Evolutionary conservation across 2,113 vertebrate genomes (phyloP), one percentile per base, ranked within the genome.

Genomic region (Ondatra zibethicus): DNA sequence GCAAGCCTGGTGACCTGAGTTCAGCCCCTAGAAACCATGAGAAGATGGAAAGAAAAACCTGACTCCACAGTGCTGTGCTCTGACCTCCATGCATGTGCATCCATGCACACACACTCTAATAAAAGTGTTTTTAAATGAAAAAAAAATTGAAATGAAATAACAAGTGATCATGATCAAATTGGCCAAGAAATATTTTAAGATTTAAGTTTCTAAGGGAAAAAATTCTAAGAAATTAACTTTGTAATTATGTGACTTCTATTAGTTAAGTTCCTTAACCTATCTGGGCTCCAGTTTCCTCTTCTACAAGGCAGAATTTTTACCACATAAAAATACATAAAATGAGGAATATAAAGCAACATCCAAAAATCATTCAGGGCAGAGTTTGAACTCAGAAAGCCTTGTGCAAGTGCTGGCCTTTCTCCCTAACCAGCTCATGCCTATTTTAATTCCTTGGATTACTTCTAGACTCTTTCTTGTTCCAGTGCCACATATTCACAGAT

Each of bases 211-310:
- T 58, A 58, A 81, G 77, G 31, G 77, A 6, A 25, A n/a, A 58
- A 55, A 55, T 55, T 5, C 78, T 45, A 95, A 89, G 31, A 92
- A 92, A 85, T 89, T 3, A 91, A 91, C 77, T 96, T 14, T 85
- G 80, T 72, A 89, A 92, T 89, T 92, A n/a, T 70, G 73, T 61
- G 47, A 88, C 10, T 21, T 29, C 17, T 33, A 39, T 73, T 52
- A 14, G 65, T 5, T 17, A 82, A 94, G 81, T 87, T 78, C n/a
- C 63, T 94, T 88, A 82, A 82, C 39, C 75, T 94, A 12, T 78
- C 27, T 87, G 11, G 58, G 61, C 29, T n/a, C 92, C 50, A 50
- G 13, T 88, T 90, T 92, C 61, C 13, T 92, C 10, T 58, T 58
- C 58, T 81, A 16, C 70, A 76, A 95, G 63, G 87, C 72, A 13